Evolutionary conservation across 2,797 vertebrate genomes (phyloP).

Genomic region (Pogonophryne albipinna): DNA sequence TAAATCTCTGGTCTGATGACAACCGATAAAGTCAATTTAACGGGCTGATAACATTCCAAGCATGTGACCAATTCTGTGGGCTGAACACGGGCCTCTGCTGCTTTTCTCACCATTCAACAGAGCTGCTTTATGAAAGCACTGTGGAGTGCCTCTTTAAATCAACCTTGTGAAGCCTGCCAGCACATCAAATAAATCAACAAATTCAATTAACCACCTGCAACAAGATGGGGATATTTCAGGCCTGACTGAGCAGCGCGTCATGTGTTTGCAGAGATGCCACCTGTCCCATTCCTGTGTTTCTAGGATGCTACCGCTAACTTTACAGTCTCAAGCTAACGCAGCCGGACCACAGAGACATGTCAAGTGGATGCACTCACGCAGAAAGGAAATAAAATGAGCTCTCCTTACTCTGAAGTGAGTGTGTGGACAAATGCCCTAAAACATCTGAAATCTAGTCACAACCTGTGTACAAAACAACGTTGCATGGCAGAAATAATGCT

Average conservation of each 20-base stretch:
- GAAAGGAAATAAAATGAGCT: constrained; percentile 23
- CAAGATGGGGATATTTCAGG: constrained; percentile 39
- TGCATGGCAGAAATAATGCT: not conserved
- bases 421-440: constrained; percentile 7
- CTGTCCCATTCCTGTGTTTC: constrained; percentile 70
- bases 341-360: constrained; percentile 59
- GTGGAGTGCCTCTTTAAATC: constrained; percentile 2
- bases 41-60: too few species aligned
- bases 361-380: constrained; percentile 35
- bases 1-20: too few species aligned
- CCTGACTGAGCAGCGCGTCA: constrained; percentile 47
- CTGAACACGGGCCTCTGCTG: not conserved
- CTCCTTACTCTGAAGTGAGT: constrained; percentile 19
- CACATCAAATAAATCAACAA: constrained; percentile 23
- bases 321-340: not conserved
- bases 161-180: constrained; percentile 15
- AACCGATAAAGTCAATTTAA: too few species aligned
- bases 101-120: not conserved
- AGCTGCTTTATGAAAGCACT: not conserved
- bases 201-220: constrained; percentile 40
- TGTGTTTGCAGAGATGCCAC: constrained; percentile 69
- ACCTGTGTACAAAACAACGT: constrained; percentile 21
- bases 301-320: constrained; percentile 46
- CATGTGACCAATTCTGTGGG: not conserved
- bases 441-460: constrained; percentile 5